phyloP scores from a whole-genome alignment of 2,113 vertebrate species.

The Macrotus californicus region DNA sequence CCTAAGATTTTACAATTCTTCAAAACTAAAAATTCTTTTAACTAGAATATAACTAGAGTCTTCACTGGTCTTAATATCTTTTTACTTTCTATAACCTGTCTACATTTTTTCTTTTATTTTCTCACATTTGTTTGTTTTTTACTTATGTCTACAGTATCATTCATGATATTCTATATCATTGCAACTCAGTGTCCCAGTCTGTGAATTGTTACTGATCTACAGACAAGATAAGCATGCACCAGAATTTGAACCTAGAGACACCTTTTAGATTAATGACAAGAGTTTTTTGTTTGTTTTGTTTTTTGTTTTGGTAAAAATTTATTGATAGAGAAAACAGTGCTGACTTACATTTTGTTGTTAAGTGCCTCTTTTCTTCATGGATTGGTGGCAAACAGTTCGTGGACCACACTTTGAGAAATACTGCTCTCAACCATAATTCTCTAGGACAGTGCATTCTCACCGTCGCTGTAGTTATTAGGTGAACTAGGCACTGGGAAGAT shows the following conservation, averaged over 20 bases:
- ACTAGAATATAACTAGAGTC: background rate
- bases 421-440: background rate
- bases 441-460: background rate
- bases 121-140: background rate
- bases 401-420: background rate
- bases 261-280: background rate
- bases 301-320: background rate
- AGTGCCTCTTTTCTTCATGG: background rate
- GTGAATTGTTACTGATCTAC: background rate
- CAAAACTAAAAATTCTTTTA: background rate
- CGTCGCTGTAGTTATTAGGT: background rate
- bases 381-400: background rate
- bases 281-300: background rate
- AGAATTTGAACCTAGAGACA: background rate
- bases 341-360: background rate
- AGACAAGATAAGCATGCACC: background rate
- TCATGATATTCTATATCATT: background rate
- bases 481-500: slow-evolving; percentile 13
- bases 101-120: slow-evolving; percentile 11
- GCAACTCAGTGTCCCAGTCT: background rate
- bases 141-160: background rate
- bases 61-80: background rate
- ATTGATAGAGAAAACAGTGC: background rate
- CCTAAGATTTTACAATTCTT: background rate
- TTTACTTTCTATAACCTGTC: background rate